Conservation (phyloP, 2,113 vertebrate genomes). For the Lucifuga dentata region DNA sequence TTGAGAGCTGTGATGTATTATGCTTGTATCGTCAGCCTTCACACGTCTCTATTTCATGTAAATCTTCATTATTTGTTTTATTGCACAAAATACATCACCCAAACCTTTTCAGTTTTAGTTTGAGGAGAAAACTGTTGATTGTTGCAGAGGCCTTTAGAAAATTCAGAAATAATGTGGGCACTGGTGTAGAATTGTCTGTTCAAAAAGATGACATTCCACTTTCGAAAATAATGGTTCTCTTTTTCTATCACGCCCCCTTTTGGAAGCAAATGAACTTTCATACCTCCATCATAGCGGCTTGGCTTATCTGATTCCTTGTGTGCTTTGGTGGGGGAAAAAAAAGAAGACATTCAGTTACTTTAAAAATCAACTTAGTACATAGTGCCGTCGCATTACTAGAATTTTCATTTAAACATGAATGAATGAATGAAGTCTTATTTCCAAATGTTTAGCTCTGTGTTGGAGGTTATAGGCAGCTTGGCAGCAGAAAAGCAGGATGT, state of each 20-base stretch:
- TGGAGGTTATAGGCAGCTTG: background rate
- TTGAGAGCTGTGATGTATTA: slow-evolving; percentile 23
- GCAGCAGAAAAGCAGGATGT: background rate
- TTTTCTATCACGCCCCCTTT: no score
- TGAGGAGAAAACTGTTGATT: slow-evolving; percentile 4
- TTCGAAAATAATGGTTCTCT: no score
- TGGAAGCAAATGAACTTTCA: no score
- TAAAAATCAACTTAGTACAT: no score
- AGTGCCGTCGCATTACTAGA: no score
- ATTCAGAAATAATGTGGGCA: no score
- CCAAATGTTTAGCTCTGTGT: background rate
- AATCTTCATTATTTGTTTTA: background rate
- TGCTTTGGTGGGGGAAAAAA: no score
- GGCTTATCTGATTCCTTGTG: no score
- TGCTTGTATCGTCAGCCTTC: slow-evolving; percentile 5
- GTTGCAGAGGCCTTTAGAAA: background rate
- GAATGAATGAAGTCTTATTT: background rate
- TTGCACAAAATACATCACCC: background rate
- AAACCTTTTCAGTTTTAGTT: background rate
- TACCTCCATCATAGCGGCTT: no score
- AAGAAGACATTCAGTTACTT: no score
- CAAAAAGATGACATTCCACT: no score
- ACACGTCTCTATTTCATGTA: background rate
- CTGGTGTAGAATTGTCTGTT: no score
- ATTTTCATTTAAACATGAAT: background rate